Evolutionary conservation across 1,140 invertebrate species (phyloP), one percentile per base, ranked within the genome.

Genomic region (Neotoxoptera formosana): DNA sequence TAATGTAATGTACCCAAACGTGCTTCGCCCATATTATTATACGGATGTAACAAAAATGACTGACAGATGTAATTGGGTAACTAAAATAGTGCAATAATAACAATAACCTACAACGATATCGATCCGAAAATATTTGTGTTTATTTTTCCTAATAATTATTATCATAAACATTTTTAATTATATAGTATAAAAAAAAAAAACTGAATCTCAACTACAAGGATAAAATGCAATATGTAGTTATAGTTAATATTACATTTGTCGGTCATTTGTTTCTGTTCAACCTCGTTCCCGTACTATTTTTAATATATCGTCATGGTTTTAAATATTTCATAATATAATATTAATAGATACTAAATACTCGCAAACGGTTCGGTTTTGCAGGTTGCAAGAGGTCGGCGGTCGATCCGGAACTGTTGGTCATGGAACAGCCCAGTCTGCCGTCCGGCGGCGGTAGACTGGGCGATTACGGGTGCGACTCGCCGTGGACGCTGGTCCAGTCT

Each of bases 401-500:
- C 51, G 48, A 93, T 56, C 81, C 23, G 11, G 81, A 93, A 11
- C 47, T 83, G 11, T 53, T 93, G 67, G 47, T 23, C 21, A 84
- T 83, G 51, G 84, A 93, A 91, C n/a, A 83, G 90, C n/a, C 53
- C 95, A 20, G 95, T 95, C 94, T 95, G 95, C 93, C 95, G 95
- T 94, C 94, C 96, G 21, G 96, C 96, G 67, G 97, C 23, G 91
- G 97, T 92, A 95, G 95, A 91, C 98, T 96, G 95, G 98, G 98
- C 2, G 97, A 98, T 95, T 98, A 98, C 95, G 96, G 96, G 53
- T 99, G 98, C 95, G 98, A 99, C 95, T 97, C 98, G 94, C 97
- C 98, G 0, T 97, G 97, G 96, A 96, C 96, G 93, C 96, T 99
- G 47, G 97, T 99, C 93, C 97, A 98, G 95, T 98, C 97, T 36